Evolutionary conservation across 2,113 vertebrate species (phyloP).

Genomic region (Conger conger): DNA sequence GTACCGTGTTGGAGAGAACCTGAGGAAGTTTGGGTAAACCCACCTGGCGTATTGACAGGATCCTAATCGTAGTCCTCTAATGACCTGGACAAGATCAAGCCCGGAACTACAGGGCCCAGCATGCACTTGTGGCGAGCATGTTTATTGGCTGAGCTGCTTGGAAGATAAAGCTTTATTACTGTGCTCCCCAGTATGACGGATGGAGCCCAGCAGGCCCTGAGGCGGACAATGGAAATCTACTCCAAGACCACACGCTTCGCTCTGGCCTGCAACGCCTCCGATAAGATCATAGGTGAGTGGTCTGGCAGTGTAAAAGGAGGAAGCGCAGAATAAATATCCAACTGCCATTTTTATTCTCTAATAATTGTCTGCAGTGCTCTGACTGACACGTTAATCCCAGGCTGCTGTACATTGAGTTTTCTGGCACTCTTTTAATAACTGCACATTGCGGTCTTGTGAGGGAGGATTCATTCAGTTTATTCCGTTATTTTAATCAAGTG

Average conservation of each 20-base stretch:
- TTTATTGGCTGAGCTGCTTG: not conserved
- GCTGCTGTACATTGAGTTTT: not conserved
- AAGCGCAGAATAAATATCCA: not conserved
- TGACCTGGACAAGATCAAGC: not conserved
- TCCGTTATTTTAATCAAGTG: not conserved
- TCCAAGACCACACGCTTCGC: slow-evolving; percentile 96
- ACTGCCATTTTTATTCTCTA: not conserved
- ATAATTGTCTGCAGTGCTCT: too few species aligned
- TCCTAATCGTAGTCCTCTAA: not conserved
- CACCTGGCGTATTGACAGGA: too few species aligned
- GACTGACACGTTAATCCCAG: too few species aligned
- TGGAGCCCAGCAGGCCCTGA: slow-evolving; percentile 92
- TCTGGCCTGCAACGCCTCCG: slow-evolving; percentile 91
- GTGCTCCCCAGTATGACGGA: slow-evolving; percentile 86
- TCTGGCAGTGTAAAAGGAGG: not conserved
- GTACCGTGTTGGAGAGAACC: too few species aligned
- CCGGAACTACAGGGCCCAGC: not conserved
- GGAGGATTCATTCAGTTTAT: not conserved
- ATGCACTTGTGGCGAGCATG: not conserved
- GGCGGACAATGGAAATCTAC: slow-evolving; percentile 98
- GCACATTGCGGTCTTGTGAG: not conserved
- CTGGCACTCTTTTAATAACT: not conserved
- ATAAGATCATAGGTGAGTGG: slow-evolving; percentile 89
- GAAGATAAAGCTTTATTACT: not conserved
- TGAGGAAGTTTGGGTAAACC: too few species aligned